Evolutionary conservation across 2,113 vertebrate genomes (phyloP), one percentile per base, ranked within the genome.

Genomic region (Myiozetetes cayanensis): DNA sequence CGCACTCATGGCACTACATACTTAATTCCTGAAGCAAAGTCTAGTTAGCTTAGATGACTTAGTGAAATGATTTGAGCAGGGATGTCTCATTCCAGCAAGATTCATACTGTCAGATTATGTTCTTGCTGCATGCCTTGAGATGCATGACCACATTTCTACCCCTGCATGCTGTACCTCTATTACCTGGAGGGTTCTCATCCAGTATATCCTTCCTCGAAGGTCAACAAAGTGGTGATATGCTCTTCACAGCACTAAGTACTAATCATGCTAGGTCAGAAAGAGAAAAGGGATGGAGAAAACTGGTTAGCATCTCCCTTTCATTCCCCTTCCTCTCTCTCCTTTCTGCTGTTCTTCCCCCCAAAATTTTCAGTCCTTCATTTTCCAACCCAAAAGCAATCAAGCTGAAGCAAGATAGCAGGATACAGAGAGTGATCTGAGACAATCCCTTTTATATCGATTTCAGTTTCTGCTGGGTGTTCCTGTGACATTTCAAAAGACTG

Each of bases 401-500:
- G 61, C 61, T 24, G 18, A 25, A 25, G 95, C 72, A 95, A 97
- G 79, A 93, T 47, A 50, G 55, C 16, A 4, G 20, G 33, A 82
- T 89, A 23, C 18, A 76, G 85, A 53, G 92, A 25, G 71, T 53
- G 86, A 76, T 74, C 92, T 63, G 49, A 97, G 83, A 89, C 96
- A 94, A 92, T 53, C 28, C 49, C 53, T 91, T 66, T 74, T 81
- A 53, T 95, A 97, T 96, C 96, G 94, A 90, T 97, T 98, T 96
- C 95, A 92, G 95, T 97, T 98, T 98, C 96, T 97, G 92, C 97
- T 97, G 94, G 95, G 86, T 78, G 43, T 96, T 96, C 90, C 94
- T 96, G 75, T 73, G 96, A 94, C 96, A 95, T 98, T 98, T 98
- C 98, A 98, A 96, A 97, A 98, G 97, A 95, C 96, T 97, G 96